These are phyloP conservation scores for Trachemys scripta DNA, from an alignment of 2,113 vertebrate species.

Conservation along the genomic window DNA sequence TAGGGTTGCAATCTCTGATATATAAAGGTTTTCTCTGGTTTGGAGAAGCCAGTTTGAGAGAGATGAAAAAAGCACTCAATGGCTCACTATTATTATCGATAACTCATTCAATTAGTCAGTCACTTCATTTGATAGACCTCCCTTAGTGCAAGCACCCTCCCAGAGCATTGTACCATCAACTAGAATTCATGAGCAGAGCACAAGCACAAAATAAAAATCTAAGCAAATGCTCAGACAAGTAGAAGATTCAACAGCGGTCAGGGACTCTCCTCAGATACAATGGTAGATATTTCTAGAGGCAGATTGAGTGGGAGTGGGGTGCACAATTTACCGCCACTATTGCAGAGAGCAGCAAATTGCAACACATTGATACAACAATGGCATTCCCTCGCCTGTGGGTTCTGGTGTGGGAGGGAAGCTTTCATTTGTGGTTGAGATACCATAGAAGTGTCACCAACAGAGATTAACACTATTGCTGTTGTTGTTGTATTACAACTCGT, in stretches of 20 bases:
- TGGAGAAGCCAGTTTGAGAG: constrained; percentile 7
- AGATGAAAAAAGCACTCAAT: not conserved
- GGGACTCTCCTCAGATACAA: not conserved
- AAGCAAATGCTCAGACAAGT: not conserved
- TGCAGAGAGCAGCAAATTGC: not conserved
- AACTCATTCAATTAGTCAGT: not conserved
- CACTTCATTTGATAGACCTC: not conserved
- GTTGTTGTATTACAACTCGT: not conserved
- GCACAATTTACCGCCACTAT: not conserved
- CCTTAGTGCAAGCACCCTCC: not conserved
- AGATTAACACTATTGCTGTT: not conserved
- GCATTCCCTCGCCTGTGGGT: not conserved
- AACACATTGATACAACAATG: not conserved
- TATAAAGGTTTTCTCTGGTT: not conserved
- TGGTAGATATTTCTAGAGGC: not conserved
- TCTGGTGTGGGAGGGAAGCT: not conserved
- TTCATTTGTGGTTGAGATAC: not conserved
- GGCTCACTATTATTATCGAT: constrained; percentile 23
- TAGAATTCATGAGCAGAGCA: not conserved
- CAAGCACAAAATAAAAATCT: not conserved
- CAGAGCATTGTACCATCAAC: not conserved
- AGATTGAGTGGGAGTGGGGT: not conserved
- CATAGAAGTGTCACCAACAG: not conserved
- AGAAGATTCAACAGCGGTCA: not conserved
- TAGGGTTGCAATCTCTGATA: constrained; percentile 26